Base-by-base conservation (phyloP, 2,113 vertebrate species). In the Phaetusa simplex region DNA sequence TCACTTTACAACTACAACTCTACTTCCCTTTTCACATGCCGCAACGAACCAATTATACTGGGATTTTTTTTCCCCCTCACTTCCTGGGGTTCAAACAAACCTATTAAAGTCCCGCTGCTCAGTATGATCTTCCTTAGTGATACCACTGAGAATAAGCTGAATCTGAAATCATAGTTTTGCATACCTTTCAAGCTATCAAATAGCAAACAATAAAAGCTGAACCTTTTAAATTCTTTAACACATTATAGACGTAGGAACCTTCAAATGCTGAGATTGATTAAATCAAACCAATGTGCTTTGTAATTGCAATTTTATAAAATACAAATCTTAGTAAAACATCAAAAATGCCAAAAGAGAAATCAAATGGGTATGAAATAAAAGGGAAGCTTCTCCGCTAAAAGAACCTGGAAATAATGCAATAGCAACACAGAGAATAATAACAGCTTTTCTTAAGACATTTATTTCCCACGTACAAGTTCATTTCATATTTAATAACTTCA, bases 41-140 rank as follows among this genome's bases (percentile, higher is more conserved):
- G 90, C 93, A 97, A 43, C 34, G 80, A 97, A 97, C 90, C 94
- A 98, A 97, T 96, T 97, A 97, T 87, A 96, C 50, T 36, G 56
- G 89, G 93, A 96, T 97, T 93, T 93, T 87, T 74, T 82, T 74
- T 19, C 18, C 11, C 24, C 65, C 83, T 82, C 81, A 95, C 96
- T 95, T 97, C 95, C 95, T 97, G 82, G 94, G 92, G 86, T 97
- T 97, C 90, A 96, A 97, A 96, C 73, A 97, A 96, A 97, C 93
- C 97, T 96, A 95, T 97, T 95, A 95, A 97, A 98, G 94, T 90
- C 92, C 83, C 38, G 86, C 90, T 97, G 91, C 95, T 97, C 93
- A 94, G 55, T 94, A 93, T 94, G 93, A 97, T 96, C 87, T 95
- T 97, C 94, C 92, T 96, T 94, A 97, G 94, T 53, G 90, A 98